A percentile compares a stretch with the other conserved stretches of the same genome.
Evolutionary conservation across 2,113 vertebrate species (phyloP).

Genomic region (Chamaetylas fuelleborni): DNA sequence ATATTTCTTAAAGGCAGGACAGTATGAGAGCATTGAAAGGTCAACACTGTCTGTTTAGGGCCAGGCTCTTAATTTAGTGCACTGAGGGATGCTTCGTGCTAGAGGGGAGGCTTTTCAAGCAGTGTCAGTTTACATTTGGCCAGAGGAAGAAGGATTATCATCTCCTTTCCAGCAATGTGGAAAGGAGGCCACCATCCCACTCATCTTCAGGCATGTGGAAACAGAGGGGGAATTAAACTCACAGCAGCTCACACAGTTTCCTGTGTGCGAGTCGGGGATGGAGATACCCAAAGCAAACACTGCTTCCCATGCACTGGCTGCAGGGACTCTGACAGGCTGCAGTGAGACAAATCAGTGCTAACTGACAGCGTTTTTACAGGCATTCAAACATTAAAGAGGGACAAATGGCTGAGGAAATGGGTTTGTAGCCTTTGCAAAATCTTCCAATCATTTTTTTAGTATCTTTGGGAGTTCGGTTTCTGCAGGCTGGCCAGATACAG

Average conservation of each 20-base stretch:
- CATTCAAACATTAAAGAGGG: background rate
- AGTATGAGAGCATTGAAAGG: background rate
- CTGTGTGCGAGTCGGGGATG: background rate
- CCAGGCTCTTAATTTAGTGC: background rate
- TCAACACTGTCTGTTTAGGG: background rate
- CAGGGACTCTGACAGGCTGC: background rate
- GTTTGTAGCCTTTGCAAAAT: background rate
- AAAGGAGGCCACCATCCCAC: constrained; percentile 51
- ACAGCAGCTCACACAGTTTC: background rate
- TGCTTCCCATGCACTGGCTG: background rate
- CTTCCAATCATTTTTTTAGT: background rate
- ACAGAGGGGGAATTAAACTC: constrained; percentile 16
- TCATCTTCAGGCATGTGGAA: constrained; percentile 32
- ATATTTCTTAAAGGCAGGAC: background rate
- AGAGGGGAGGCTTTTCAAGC: background rate
- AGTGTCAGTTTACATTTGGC: background rate
- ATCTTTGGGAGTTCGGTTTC: background rate
- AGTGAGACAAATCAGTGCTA: background rate
- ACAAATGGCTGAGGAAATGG: background rate
- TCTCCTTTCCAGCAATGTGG: constrained; percentile 15
- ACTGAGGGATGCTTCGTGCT: background rate
- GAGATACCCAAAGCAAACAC: background rate
- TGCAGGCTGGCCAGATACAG: background rate
- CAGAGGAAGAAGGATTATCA: background rate
- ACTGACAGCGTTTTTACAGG: background rate